Evolutionary conservation across 2,888 invertebrate species (phyloP), one percentile per base, ranked within the genome.

Genomic region (Apamea epomidion): DNA sequence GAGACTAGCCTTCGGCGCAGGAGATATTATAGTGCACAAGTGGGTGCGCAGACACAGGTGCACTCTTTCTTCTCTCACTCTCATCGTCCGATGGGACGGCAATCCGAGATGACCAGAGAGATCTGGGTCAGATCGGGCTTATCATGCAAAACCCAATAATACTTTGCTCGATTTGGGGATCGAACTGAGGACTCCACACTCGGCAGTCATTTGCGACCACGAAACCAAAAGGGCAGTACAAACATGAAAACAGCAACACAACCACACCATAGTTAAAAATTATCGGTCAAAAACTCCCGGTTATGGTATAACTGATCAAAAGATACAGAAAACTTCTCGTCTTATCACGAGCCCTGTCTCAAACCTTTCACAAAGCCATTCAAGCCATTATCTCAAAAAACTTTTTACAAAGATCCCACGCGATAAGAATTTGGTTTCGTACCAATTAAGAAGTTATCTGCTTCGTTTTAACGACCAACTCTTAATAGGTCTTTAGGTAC

Each of bases 361-460:
- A 74, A 88, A 89, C 84, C 88, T 89, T 89, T 89, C 73, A 88
- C 81, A 78, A 82, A 89, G 82, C 81, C 81, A 80, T 86, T 84
- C 77, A 73, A 70, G 68, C 81, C 81, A 88, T 87, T 89, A 87
- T 80, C 80, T 78, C n/a, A 58, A 74, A 80, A 79, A 83, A 82
- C 73, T 85, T 86, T 88, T 88, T 88, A 84, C 82, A 84, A 84
- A 86, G 89, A 89, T 88, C 60, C 60, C 18, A 70, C 74, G 71
- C 60, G 89, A 89, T 89, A 86, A 78, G 82, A 82, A 80, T 87
- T 88, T 78, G 87, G 89, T 88, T 87, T 84, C 78, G 76, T 82
- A 82, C 80, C 87, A 89, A 89, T 89, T 89, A 89, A 74, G 83
- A 69, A 82, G 83, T 87, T 84, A 76, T 80, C 83, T 82, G 78